These are phyloP conservation scores for Zygaena filipendulae DNA, from an alignment of 2,888 invertebrate species.

Conservation along the genomic window DNA sequence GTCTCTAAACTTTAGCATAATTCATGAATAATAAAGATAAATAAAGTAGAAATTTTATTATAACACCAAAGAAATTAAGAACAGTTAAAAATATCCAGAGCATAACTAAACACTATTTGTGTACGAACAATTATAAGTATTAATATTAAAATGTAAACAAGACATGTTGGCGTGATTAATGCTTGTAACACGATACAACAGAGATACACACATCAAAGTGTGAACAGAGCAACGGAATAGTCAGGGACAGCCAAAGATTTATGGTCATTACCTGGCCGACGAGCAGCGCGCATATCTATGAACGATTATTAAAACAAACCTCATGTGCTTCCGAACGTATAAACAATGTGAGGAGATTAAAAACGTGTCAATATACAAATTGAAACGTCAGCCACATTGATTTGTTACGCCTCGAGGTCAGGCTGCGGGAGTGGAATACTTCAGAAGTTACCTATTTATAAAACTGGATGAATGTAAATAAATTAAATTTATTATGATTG, in stretches of 20 bases:
- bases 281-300: conserved; percentile 14
- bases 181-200: conserved; percentile 36
- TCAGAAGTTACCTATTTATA: too few relatives aligned
- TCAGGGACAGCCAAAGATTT: conserved; percentile 47
- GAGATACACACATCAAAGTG: conserved; percentile 43
- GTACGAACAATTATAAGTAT: too few relatives aligned
- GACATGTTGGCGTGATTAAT: conserved; percentile 32
- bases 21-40: too few relatives aligned
- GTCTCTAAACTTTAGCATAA: too few relatives aligned
- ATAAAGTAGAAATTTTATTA: too few relatives aligned
- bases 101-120: too few relatives aligned
- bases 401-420: conserved; percentile 46
- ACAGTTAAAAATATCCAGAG: too few relatives aligned
- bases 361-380: conserved; percentile 62
- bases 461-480: too few relatives aligned
- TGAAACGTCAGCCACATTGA: conserved; percentile 60
- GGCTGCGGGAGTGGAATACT: background rate
- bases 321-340: conserved; percentile 50
- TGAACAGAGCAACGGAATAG: conserved; percentile 34
- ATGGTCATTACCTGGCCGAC: conserved; percentile 36
- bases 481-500: too few relatives aligned
- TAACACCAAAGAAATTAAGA: too few relatives aligned
- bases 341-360: conserved; percentile 57
- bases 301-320: conserved; percentile 39
- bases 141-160: background rate